Conservation (phyloP, 2,797 vertebrate species). For the Catamblyrhynchus diadema region DNA sequence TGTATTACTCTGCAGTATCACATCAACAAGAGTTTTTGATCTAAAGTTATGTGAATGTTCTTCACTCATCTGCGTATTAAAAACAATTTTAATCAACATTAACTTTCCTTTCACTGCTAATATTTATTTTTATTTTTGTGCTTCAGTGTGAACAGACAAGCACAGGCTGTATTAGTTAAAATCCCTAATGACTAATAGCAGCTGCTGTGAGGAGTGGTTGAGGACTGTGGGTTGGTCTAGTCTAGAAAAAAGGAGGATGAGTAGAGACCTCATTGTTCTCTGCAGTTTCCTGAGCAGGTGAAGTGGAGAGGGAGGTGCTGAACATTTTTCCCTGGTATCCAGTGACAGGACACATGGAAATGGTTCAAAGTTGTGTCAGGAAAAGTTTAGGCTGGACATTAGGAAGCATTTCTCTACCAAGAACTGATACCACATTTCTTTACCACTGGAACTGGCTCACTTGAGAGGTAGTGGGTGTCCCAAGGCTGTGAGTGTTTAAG, state of each 20-base stretch:
- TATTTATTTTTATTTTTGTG: background rate
- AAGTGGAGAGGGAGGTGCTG: background rate
- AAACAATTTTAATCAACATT: background rate
- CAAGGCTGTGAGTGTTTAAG: background rate
- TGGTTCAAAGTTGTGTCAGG: background rate
- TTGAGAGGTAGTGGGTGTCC: background rate
- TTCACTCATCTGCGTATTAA: background rate
- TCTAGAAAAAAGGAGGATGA: background rate
- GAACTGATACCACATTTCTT: background rate
- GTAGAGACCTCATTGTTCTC: background rate
- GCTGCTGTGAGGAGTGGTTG: background rate
- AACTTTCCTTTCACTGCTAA: background rate
- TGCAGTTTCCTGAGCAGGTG: background rate
- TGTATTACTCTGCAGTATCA: background rate
- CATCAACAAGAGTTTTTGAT: background rate
- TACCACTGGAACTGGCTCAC: background rate
- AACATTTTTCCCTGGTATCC: background rate
- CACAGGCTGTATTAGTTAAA: background rate
- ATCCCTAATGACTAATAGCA: background rate
- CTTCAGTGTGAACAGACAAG: background rate
- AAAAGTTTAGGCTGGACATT: background rate
- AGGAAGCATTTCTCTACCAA: background rate
- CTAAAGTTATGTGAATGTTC: background rate
- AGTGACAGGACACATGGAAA: rapidly evolving
- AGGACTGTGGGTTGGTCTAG: background rate